Evolutionary conservation across 2,888 invertebrate genomes (phyloP).

Genomic region (Acrobasis consociella): DNA sequence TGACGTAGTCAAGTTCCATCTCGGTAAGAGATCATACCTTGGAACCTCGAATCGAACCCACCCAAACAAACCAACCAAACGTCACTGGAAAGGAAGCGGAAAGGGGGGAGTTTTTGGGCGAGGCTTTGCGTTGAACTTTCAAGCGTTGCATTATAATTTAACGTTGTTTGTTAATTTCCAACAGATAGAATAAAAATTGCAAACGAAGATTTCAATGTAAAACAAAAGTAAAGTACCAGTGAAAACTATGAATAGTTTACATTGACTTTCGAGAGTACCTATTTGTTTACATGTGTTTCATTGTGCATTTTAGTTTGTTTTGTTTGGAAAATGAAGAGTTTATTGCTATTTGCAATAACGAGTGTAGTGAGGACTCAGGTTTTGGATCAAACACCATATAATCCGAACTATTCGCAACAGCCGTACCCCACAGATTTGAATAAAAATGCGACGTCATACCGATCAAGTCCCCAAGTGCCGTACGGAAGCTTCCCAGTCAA

Average conservation of each 20-base stretch:
- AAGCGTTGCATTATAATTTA: neutral
- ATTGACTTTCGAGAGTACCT: neutral
- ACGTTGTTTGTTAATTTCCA: neutral
- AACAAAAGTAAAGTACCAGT: neutral
- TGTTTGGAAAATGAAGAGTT: constrained; percentile 59
- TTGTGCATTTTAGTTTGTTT: constrained; percentile 30
- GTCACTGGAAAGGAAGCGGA: neutral
- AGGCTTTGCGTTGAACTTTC: neutral
- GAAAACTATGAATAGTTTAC: neutral
- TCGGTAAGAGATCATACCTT: too few relatives aligned
- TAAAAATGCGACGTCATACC: constrained; percentile 59
- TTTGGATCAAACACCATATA: constrained; percentile 56
- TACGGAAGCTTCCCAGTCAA: constrained; percentile 73
- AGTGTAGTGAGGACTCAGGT: constrained; percentile 61
- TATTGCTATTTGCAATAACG: constrained; percentile 55
- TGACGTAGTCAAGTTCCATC: too few relatives aligned
- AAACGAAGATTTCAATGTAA: constrained; percentile 1
- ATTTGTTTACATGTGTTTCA: constrained; percentile 1
- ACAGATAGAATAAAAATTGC: neutral
- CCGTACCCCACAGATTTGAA: constrained; percentile 50
- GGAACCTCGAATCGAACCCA: too few relatives aligned
- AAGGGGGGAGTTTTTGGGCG: neutral
- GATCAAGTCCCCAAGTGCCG: constrained; percentile 63
- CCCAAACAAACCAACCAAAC: too few relatives aligned
- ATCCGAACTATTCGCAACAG: constrained; percentile 62